phyloP scores from a whole-genome alignment of 2,888 invertebrate species.

The Byasa hedistus region DNA sequence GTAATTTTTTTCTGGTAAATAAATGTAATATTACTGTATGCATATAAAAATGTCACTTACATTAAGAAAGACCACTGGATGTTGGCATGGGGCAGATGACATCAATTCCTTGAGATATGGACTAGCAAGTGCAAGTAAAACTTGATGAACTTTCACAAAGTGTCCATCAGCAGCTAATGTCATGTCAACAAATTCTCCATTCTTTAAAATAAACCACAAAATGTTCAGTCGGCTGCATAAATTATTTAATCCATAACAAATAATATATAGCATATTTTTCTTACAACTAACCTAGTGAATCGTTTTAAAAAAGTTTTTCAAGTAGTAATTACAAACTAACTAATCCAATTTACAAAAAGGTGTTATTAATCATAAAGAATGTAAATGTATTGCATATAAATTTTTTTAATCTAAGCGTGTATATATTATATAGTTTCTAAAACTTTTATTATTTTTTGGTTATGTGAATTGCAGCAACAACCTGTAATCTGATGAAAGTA shows the following conservation, averaged over 20 bases:
- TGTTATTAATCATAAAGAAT: no score
- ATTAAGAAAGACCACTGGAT: constrained; percentile 73
- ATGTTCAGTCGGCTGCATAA: background rate
- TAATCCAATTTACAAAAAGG: no score
- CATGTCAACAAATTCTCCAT: constrained; percentile 71
- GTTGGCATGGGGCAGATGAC: constrained; percentile 66
- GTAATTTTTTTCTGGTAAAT: background rate
- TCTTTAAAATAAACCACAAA: constrained; percentile 45
- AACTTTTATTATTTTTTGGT: no score
- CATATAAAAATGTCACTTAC: constrained; percentile 47
- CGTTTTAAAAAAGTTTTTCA: no score
- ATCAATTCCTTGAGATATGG: constrained; percentile 71
- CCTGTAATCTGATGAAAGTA: no score
- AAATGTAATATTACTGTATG: background rate
- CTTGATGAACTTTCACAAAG: constrained; percentile 61
- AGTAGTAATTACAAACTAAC: no score
- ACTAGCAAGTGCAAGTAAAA: constrained; percentile 64
- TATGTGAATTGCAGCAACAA: no score
- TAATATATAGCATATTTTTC: background rate
- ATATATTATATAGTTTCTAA: no score
- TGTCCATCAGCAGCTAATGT: constrained; percentile 68
- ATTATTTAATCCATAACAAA: background rate
- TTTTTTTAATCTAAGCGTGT: no score
- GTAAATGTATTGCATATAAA: no score
- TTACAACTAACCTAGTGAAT: background rate